phyloP scores from a whole-genome alignment of 2,888 invertebrate genomes.

The Minunthozetes semirufus region DNA sequence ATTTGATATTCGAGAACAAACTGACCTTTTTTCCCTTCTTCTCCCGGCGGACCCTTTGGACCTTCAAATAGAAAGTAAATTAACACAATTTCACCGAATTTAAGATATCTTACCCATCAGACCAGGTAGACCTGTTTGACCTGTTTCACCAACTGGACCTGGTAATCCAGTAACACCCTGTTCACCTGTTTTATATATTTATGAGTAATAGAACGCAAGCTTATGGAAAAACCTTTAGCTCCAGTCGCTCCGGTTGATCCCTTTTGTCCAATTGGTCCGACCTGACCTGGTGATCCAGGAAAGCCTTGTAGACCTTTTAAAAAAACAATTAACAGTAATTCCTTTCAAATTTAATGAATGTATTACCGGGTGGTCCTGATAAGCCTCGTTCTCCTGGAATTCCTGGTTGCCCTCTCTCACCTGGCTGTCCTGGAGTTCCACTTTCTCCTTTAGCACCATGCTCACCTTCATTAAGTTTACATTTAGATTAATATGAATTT shows the following conservation, averaged over 20 bases:
- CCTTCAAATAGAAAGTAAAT: not conserved
- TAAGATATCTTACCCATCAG: conserved; percentile 44
- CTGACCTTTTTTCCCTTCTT: not conserved
- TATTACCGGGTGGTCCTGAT: not conserved
- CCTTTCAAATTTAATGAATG: not conserved
- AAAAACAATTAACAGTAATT: not conserved
- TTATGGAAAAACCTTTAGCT: not conserved
- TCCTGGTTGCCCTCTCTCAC: conserved; percentile 75
- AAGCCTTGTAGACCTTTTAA: conserved; percentile 60
- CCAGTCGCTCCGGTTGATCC: conserved; percentile 50
- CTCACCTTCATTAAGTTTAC: not conserved
- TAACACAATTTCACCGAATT: not conserved
- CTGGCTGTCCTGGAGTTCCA: conserved; percentile 47
- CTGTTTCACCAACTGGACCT: conserved; percentile 55
- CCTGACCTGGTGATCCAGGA: conserved; percentile 62
- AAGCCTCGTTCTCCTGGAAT: conserved; percentile 60
- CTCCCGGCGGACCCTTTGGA: conserved; percentile 1
- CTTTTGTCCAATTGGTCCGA: conserved; percentile 56
- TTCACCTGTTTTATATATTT: conserved; percentile 44
- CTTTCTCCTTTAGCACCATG: not conserved
- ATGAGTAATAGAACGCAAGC: not conserved
- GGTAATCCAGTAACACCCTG: conserved; percentile 52
- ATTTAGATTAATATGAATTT: not conserved
- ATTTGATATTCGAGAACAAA: not conserved
- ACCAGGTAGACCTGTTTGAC: conserved; percentile 41